Base-by-base conservation (phyloP, 2,888 invertebrate genomes). In the Pyralis farinalis region DNA sequence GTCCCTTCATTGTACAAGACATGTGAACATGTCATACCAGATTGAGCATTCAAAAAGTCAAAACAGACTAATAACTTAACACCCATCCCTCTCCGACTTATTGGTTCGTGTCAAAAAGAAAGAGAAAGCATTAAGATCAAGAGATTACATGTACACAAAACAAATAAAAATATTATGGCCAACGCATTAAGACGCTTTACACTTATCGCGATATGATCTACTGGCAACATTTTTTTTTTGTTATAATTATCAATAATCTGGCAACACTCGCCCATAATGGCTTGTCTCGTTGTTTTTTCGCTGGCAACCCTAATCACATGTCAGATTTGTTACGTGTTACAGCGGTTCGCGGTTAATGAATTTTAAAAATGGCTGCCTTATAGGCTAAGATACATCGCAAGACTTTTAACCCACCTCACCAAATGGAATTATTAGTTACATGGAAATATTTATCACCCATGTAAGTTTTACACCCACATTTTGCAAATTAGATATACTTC, bases 241-340 rank as follows among this genome's bases (percentile, higher is more conserved):
- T 80, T 77, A 84, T 85, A 85, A 87, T 88, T 86, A 86, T 85
- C 77, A 84, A 76, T 86, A 87, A 87, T 86, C 87, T 84, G 84
- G 86, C 78, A 86, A 87, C 84, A 85, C 79, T 63, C 61, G 68
- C 58, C 68, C 71, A 83, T 87, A 86, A 85, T 86, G 85, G 85
- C 58, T 71, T 64, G 71, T 69, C 63, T 70, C 50, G 72, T 71
- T 74, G 67, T 79, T 84, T 85, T 82, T 77, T 61, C 55, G 62
- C 63, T 76, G 71, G 86, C 69, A 84, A 87, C 87, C 87, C 87
- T 86, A 85, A 85, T 88, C 87, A 88, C 58, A 70, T 81, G 87
- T 87, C 87, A 84, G 87, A 84, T 88, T 87, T 86, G 61, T 71
- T 67, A 60, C 65, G 62, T 68, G 67, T 71, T 75, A 16, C 2